A percentile compares a stretch with the other conserved stretches of the same genome.
These are phyloP conservation scores for Spheniscus humboldti DNA, from an alignment of 2,797 vertebrate genomes.

Conservation along the genomic window DNA sequence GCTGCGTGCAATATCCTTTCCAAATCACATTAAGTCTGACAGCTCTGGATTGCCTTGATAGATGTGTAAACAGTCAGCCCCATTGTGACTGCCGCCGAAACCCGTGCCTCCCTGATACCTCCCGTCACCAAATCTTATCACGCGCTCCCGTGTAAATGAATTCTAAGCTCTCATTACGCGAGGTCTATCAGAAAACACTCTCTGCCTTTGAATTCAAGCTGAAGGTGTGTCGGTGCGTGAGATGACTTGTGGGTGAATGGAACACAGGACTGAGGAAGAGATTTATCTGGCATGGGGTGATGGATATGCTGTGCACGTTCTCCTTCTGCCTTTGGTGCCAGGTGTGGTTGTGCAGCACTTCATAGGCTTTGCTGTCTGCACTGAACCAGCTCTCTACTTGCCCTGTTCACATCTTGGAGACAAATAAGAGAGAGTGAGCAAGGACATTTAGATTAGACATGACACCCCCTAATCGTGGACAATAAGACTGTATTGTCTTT, in stretches of 20 bases:
- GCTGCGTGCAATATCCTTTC: background rate
- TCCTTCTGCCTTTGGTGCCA: background rate
- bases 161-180: background rate
- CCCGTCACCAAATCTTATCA: rapidly evolving
- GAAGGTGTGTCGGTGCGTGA: background rate
- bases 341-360: background rate
- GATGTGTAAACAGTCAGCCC: background rate
- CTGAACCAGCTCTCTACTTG: background rate
- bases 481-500: background rate
- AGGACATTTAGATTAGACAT: conserved; percentile 4
- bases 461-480: background rate
- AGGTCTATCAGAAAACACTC: background rate
- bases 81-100: background rate
- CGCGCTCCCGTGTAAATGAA: rapidly evolving
- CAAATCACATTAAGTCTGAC: background rate
- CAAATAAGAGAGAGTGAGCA: background rate
- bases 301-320: background rate
- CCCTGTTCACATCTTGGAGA: background rate
- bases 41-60: background rate
- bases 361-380: background rate
- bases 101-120: background rate
- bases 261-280: background rate
- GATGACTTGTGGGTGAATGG: background rate
- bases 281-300: background rate
- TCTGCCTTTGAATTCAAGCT: background rate